Conservation (phyloP, 1,140 invertebrate species). For the Zaprionus taronus region DNA sequence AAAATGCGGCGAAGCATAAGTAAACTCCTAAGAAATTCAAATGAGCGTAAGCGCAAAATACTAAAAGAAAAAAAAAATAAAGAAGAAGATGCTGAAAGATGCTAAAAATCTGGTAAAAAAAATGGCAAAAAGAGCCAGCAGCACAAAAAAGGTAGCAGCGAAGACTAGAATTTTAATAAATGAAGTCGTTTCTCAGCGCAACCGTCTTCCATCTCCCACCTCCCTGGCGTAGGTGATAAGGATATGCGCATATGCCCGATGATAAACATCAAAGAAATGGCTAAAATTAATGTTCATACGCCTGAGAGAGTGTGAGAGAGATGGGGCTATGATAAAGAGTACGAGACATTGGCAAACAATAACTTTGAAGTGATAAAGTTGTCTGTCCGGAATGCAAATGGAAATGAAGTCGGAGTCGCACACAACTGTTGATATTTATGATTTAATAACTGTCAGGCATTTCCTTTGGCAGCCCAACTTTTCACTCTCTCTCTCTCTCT, state of each 20-base stretch:
- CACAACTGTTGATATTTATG: slow-evolving; percentile 12
- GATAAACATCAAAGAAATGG: slow-evolving; percentile 30
- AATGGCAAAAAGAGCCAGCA: slow-evolving; percentile 22
- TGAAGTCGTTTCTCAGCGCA: slow-evolving; percentile 56
- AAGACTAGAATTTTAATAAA: slow-evolving; percentile 69
- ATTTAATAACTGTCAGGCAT: slow-evolving; percentile 25
- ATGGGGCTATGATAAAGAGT: background rate
- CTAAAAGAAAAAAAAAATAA: slow-evolving; percentile 38
- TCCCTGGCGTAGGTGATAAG: slow-evolving; percentile 3
- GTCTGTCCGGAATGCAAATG: slow-evolving; percentile 7
- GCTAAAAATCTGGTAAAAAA: slow-evolving; percentile 5
- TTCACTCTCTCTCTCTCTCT: background rate
- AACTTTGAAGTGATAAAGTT: slow-evolving; percentile 23
- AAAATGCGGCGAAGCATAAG: slow-evolving; percentile 75
- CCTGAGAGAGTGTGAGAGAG: background rate
- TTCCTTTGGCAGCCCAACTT: background rate
- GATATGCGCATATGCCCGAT: slow-evolving; percentile 25
- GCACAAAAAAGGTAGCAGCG: slow-evolving; percentile 42
- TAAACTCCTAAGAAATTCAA: slow-evolving; percentile 81
- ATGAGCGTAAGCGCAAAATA: slow-evolving; percentile 71
- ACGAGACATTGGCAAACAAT: slow-evolving; percentile 21
- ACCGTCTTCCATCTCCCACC: background rate
- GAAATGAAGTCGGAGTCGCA: background rate
- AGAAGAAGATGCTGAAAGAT: slow-evolving; percentile 34
- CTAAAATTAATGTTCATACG: slow-evolving; percentile 23